Evolutionary conservation across 1,140 invertebrate genomes (phyloP), one percentile per base, ranked within the genome.

Genomic region (Leguminivora glycinivorella): DNA sequence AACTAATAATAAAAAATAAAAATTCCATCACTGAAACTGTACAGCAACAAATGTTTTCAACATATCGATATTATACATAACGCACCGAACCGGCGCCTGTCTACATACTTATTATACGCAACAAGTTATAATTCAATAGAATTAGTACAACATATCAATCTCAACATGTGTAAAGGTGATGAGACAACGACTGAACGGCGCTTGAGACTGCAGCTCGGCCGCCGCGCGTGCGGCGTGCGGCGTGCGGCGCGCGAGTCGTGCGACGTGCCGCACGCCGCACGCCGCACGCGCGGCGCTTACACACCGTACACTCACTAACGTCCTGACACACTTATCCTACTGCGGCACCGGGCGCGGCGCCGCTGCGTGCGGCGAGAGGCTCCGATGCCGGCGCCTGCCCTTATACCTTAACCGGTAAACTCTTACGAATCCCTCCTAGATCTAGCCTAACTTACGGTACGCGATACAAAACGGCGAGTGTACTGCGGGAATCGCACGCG

Each of bases 71-170:
- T 78, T 72, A 56, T 70, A 81, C 75, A 78, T 72, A 75, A 79
- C 76, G 78, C 70, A 72, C 73, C 75, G 80, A 78, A 75, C 72
- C 80, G 56, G 60, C 68, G 77, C 75, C 74, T 69, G 70, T 70
- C 80, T 79, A 81, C 84, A 82, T 80, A 88, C 85, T 87, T 87
- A 88, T 83, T 84, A 87, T 87, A 91, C 87, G 90, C 90, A 92
- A 92, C 90, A 91, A 91, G 85, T 89, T 86, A 89, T 84, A 90
- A 89, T 89, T 89, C 87, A 91, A 89, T 91, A 91, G 85, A 91
- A 91, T 91, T 89, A 89, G 84, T 88, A 89, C 90, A 90, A 91
- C 87, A 89, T 90, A 88, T 87, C 85, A 91, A 92, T 91, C 81
- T 91, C 90, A 91, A 91, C 88, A 89, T 89, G 90, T 91, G 90